Conservation (phyloP, 2,797 vertebrate genomes). For the Macropus fuliginosus region DNA sequence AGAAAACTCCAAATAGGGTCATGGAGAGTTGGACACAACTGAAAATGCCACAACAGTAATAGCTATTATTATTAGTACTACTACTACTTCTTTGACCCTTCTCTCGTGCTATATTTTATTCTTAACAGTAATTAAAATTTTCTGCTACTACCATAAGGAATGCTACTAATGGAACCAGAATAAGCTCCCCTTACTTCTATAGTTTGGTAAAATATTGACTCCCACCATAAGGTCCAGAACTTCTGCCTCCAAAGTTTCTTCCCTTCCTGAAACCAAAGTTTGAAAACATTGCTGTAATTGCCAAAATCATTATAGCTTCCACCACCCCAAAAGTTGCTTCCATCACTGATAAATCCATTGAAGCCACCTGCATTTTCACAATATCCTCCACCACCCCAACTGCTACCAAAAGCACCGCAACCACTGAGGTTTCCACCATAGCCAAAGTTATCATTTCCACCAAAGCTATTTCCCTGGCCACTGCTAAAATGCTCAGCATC, state of each 20-base stretch:
- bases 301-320: neutral
- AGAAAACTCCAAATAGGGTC: too few relatives aligned
- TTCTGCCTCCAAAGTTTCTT: neutral
- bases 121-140: neutral
- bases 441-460: neutral
- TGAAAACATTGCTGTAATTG: neutral
- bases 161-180: neutral
- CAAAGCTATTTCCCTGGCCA: neutral
- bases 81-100: neutral
- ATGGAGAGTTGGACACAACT: too few relatives aligned
- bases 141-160: neutral
- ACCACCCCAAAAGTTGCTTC: neutral
- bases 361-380: neutral
- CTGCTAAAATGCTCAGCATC: too few relatives aligned
- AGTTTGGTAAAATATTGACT: neutral
- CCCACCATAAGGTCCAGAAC: neutral
- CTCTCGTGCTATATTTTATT: neutral
- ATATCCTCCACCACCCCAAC: neutral
- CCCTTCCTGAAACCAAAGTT: neutral
- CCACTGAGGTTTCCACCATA: neutral
- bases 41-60: too few relatives aligned
- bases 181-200: neutral
- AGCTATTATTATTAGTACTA: too few relatives aligned
- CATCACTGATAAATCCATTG: neutral
- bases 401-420: neutral